phyloP scores from a whole-genome alignment of 2,888 invertebrate species.

The Orthonevra nobilis region DNA sequence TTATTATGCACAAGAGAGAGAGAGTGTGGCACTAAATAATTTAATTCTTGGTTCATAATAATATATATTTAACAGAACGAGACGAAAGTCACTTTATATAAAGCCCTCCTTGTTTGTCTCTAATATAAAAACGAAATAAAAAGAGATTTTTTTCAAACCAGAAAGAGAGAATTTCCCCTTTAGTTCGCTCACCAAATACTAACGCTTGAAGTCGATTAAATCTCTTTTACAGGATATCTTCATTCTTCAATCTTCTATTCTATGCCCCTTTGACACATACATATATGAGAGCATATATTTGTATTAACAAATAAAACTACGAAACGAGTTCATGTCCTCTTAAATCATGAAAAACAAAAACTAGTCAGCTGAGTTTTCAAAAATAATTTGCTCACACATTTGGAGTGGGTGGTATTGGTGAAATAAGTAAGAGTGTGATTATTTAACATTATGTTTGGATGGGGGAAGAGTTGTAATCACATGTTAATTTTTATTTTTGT shows the following conservation, averaged over 20 bases:
- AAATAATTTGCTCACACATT: slow-evolving; percentile 14
- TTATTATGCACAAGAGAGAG: too few relatives aligned
- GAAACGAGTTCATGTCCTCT: slow-evolving; percentile 34
- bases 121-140: background rate
- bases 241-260: too few relatives aligned
- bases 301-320: too few relatives aligned
- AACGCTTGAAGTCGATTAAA: slow-evolving; percentile 4
- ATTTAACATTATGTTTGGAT: too few relatives aligned
- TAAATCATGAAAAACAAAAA: slow-evolving; percentile 26
- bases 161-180: slow-evolving; percentile 23
- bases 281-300: slow-evolving; percentile 1
- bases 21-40: too few relatives aligned
- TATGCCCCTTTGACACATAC: background rate
- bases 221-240: background rate
- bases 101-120: too few relatives aligned
- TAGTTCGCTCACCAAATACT: background rate
- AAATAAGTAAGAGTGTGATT: background rate
- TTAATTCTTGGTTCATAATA: too few relatives aligned
- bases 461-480: background rate
- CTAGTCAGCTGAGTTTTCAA: slow-evolving; percentile 29
- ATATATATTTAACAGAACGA: too few relatives aligned
- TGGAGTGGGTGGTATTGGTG: background rate
- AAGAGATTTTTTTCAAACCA: slow-evolving; percentile 3
- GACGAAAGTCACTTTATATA: too few relatives aligned
- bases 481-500: slow-evolving; percentile 23